Evolutionary conservation across 2,113 vertebrate genomes (phyloP).

Genomic region (Pterocles gutturalis): DNA sequence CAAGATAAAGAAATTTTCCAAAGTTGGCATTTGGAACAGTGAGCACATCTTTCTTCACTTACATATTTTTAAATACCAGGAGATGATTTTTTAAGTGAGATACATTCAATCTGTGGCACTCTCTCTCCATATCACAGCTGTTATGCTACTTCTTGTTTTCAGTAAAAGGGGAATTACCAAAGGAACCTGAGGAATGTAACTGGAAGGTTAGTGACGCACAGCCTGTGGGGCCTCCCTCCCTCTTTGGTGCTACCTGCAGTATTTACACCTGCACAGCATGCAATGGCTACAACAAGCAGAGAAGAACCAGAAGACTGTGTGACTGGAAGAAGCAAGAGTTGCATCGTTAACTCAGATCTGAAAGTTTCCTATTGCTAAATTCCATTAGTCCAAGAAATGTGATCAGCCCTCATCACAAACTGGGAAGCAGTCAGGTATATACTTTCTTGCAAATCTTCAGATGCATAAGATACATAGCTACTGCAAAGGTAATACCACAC

Average conservation of each 20-base stretch:
- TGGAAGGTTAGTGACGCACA: neutral
- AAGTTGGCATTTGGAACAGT: neutral
- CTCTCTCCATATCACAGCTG: neutral
- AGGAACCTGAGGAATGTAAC: neutral
- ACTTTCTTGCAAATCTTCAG: neutral
- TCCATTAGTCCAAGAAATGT: neutral
- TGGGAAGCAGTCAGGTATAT: neutral
- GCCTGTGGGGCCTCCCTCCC: neutral
- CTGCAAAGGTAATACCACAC: neutral
- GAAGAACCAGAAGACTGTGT: neutral
- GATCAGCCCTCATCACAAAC: neutral
- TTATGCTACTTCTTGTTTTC: neutral
- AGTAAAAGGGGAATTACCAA: neutral
- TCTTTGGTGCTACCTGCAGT: neutral
- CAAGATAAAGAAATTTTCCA: neutral
- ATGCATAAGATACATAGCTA: fast-evolving
- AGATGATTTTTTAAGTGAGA: neutral
- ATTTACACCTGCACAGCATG: neutral
- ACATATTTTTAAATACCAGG: neutral
- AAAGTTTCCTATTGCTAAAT: neutral
- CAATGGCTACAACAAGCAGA: neutral
- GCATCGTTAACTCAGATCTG: neutral
- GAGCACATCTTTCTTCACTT: neutral
- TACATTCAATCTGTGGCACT: neutral
- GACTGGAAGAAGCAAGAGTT: neutral